Evolutionary conservation across 2,888 invertebrate genomes (phyloP), one percentile per base, ranked within the genome.

Genomic region (Erebia epiphron): DNA sequence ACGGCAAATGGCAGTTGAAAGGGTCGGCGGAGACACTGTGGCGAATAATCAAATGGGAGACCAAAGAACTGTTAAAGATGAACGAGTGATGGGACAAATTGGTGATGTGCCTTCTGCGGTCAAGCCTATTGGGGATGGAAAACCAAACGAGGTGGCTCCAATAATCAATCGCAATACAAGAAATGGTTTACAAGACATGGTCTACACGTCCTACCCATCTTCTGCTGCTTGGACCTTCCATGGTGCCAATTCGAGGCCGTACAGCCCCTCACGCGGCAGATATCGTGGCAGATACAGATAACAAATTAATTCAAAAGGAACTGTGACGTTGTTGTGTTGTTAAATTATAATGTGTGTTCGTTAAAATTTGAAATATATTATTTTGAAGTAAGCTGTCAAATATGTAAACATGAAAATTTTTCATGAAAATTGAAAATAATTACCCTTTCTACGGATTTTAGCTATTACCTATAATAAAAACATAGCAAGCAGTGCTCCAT

Each of bases 181-280:
- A 63, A 93, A 93, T 76, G 92, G 92, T n/a, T 79, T 93, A 67
- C 92, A 93, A 80, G 92, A 93, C 75, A 78, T 87, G 75, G 82
- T 85, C 18, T 90, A 81, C 67, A 86, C 91, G 1, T 80, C 90
- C 0, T 88, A 87, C 74, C 82, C 87, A 13, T 79, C 81, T 1
- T 82, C 89, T 13, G 80, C 88, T 13, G 85, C 89, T n/a, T 81
- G 92, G 92, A 83, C 87, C 1, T 92, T 93, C 73, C 91, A 92
- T 72, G 91, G 91, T 52, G 77, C 77, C 9, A 74, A 78, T 21
- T 72, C 76, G 46, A 72, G 73, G 1, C 63, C 69, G 43, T 75
- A 70, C 49, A 65, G 78, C 43, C 58, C 74, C 54, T 71, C 75
- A 14, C 73, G 78, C 68, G 79, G 80, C 50, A 60, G 41, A 60